A percentile compares a stretch with the other conserved stretches of the same genome.
Evolutionary conservation across 2,888 invertebrate genomes (phyloP).

Genomic region (Lampropteryx suffumata): DNA sequence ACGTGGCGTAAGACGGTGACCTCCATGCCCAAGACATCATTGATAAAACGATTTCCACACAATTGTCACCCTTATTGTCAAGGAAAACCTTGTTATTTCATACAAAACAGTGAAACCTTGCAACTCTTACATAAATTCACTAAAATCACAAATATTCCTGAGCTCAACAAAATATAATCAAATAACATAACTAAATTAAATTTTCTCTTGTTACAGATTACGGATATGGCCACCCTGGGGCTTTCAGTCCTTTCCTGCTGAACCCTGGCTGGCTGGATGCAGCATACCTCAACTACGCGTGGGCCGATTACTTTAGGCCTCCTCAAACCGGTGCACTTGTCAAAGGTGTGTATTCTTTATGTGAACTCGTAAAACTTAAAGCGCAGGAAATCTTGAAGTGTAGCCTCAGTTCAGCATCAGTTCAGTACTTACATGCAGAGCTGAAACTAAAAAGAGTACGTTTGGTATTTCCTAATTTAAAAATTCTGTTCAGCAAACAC

Average conservation of each 20-base stretch:
- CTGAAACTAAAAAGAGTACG: conserved; percentile 43
- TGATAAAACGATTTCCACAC: conserved; percentile 46
- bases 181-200: conserved; percentile 20
- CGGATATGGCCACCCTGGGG: conserved; percentile 90
- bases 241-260: conserved; percentile 90
- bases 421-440: conserved; percentile 2
- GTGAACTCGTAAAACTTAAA: too few species aligned
- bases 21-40: conserved; percentile 44
- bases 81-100: conserved; percentile 4
- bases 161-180: neutral
- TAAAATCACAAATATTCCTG: too few species aligned
- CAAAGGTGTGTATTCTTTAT: conserved; percentile 79
- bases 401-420: conserved; percentile 40
- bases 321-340: conserved; percentile 76
- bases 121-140: neutral
- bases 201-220: conserved; percentile 84
- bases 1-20: conserved; percentile 58
- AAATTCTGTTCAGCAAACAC: conserved; percentile 77
- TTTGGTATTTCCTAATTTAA: conserved; percentile 76
- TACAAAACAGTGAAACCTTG: neutral
- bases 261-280: conserved; percentile 94
- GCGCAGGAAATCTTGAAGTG: neutral
- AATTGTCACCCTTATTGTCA: conserved; percentile 19
- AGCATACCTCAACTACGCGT: conserved; percentile 90
- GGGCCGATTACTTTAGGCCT: conserved; percentile 87